These are phyloP conservation scores for Sphaeramia orbicularis DNA, from an alignment of 2,797 vertebrate species.

Conservation along the genomic window DNA sequence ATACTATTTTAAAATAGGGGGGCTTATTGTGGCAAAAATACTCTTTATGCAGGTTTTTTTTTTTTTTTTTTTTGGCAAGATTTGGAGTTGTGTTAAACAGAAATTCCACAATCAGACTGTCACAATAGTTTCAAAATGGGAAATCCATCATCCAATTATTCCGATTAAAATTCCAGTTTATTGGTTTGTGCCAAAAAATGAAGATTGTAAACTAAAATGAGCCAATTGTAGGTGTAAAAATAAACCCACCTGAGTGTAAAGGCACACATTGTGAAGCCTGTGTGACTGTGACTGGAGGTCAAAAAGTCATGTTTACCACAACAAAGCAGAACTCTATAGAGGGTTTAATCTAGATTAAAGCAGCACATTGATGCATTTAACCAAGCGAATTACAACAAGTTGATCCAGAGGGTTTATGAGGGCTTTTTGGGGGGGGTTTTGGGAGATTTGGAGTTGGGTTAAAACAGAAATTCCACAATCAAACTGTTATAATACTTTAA, in stretches of 20 bases:
- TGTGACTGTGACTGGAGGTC: constrained; percentile 14
- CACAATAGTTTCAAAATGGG: too few relatives aligned
- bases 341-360: constrained; percentile 43
- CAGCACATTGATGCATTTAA: constrained; percentile 5
- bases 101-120: not conserved
- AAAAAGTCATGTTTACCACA: constrained; percentile 27
- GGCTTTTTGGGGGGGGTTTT: too few relatives aligned
- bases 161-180: not conserved
- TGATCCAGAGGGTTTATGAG: too few relatives aligned
- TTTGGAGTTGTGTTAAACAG: constrained; percentile 6
- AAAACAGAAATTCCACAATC: too few relatives aligned
- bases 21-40: constrained; percentile 1
- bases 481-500: too few relatives aligned
- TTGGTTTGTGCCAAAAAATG: too few relatives aligned
- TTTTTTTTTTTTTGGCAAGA: too few relatives aligned
- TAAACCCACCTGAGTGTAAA: not conserved
- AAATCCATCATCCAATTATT: not conserved
- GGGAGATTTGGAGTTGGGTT: too few relatives aligned
- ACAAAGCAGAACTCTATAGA: constrained; percentile 17
- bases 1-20: constrained; percentile 42
- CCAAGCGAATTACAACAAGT: constrained; percentile 41
- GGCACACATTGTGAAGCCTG: not conserved
- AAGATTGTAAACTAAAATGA: not conserved
- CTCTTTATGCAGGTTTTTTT: too few relatives aligned
- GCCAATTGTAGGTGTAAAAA: not conserved